Evolutionary conservation across 1,140 invertebrate species (phyloP).

Genomic region (Stegodyphus dumicola): DNA sequence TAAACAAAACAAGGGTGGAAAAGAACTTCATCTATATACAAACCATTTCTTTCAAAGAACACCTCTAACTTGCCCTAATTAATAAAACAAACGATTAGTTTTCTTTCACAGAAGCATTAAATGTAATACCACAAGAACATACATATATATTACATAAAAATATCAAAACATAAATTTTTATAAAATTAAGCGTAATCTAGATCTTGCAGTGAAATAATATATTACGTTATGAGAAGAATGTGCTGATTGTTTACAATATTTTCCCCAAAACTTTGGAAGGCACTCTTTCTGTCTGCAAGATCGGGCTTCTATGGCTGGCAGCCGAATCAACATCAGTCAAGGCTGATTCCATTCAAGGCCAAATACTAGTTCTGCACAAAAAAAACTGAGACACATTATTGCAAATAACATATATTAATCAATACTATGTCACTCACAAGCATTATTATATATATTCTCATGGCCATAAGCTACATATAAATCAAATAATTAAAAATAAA

Average conservation of each 20-base stretch:
- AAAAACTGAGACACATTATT: conserved; percentile 59
- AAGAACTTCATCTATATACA: neutral
- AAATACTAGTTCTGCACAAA: conserved; percentile 39
- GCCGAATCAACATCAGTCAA: conserved; percentile 27
- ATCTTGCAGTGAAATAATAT: conserved; percentile 36
- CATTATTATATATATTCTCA: too few relatives aligned
- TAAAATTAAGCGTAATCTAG: conserved; percentile 1
- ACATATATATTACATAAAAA: neutral
- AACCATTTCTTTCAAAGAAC: neutral
- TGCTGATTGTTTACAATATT: conserved; percentile 34
- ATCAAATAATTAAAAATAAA: too few relatives aligned
- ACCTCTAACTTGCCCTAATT: conserved; percentile 14
- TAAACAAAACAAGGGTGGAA: too few relatives aligned
- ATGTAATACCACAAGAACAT: neutral
- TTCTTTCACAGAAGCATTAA: neutral
- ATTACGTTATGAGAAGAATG: conserved; percentile 30
- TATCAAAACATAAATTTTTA: neutral
- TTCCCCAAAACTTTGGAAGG: conserved; percentile 20
- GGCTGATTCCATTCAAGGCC: conserved; percentile 21
- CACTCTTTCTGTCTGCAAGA: conserved; percentile 5
- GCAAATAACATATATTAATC: conserved; percentile 18
- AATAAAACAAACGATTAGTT: conserved; percentile 13
- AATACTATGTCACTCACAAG: neutral
- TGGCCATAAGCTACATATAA: too few relatives aligned
- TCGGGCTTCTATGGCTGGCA: conserved; percentile 27